Evolutionary conservation across 1,140 invertebrate genomes (phyloP).

Genomic region (Antheraea pernyi): DNA sequence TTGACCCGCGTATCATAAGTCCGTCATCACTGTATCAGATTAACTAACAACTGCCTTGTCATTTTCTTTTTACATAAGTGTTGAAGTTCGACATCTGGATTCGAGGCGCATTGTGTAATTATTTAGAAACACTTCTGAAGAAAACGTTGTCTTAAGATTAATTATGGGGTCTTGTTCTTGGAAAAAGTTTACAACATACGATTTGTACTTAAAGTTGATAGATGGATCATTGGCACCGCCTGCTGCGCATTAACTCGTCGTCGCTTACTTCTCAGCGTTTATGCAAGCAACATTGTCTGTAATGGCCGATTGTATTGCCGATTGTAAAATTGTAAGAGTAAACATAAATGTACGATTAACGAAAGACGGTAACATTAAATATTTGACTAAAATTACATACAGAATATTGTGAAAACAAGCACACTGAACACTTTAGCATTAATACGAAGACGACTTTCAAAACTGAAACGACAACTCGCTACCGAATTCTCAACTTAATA

Average conservation of each 20-base stretch:
- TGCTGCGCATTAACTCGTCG: too few relatives aligned
- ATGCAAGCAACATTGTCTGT: background rate
- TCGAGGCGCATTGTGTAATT: background rate
- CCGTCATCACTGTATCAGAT: background rate
- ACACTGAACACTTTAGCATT: slow-evolving; percentile 15
- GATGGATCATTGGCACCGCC: too few relatives aligned
- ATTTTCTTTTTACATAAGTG: background rate
- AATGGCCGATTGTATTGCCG: background rate
- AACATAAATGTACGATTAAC: slow-evolving; percentile 1
- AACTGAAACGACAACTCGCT: slow-evolving; percentile 9
- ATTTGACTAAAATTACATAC: slow-evolving; percentile 3
- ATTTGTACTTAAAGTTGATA: too few relatives aligned
- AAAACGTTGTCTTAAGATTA: too few relatives aligned
- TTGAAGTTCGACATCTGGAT: background rate
- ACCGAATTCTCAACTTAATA: slow-evolving; percentile 4
- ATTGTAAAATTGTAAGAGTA: background rate
- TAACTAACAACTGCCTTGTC: background rate
- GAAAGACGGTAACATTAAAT: background rate
- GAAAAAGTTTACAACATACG: too few relatives aligned
- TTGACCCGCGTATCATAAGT: too few relatives aligned
- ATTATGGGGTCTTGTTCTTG: too few relatives aligned
- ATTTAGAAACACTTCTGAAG: background rate
- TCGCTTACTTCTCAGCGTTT: background rate
- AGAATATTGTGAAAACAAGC: slow-evolving; percentile 15
- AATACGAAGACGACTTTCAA: slow-evolving; percentile 17